Base-by-base conservation (phyloP, 2,113 vertebrate species). In the Hippocampus abdominalis region DNA sequence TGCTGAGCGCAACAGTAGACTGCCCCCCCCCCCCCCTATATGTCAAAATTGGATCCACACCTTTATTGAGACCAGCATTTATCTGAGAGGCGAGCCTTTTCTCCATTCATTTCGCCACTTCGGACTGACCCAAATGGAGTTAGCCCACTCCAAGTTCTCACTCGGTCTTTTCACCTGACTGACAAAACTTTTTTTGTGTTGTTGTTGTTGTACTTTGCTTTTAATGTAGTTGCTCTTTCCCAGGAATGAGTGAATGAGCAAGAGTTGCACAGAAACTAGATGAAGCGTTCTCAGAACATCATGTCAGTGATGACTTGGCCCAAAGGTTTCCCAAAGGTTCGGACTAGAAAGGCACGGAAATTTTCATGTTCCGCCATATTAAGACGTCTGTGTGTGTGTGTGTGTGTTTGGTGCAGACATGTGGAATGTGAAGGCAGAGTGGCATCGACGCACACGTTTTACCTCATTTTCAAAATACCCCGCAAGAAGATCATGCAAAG, bases 381-480 rank as follows among this genome's bases (percentile, higher is more conserved):
- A 57, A 57, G 25, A 57, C 25, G 13, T 27, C 9, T 9, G 9
- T 25, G 54, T 25, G n/a, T 29, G 56, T 7, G 27, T 27, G 13
- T 72, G 68, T 84, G 74, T 79, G 85, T 88, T 86, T 86, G 83
- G 86, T 85, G 83, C 73, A 78, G 76, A 87, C 73, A 39, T 89
- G 89, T 86, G 86, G 89, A 92, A 92, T 88, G 82, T 91, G 85
- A 89, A 88, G 87, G 74, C 65, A 72, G 73, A 79, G 86, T 84
- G 80, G 79, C 71, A 87, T 78, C 66, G 84, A 71, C 70, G 29
- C 64, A 78, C 68, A 54, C 72, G 57, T 53, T 54, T 67, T 15
- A 27, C 46, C 18, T 53, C 18, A 21, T 11, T 12, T 39, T 12
- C 10, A 18, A 20, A 36, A 60, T 60, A 1, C 27, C 18, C 27